Base-by-base conservation (phyloP, 2,113 vertebrate species). In the Vidua chalybeata region DNA sequence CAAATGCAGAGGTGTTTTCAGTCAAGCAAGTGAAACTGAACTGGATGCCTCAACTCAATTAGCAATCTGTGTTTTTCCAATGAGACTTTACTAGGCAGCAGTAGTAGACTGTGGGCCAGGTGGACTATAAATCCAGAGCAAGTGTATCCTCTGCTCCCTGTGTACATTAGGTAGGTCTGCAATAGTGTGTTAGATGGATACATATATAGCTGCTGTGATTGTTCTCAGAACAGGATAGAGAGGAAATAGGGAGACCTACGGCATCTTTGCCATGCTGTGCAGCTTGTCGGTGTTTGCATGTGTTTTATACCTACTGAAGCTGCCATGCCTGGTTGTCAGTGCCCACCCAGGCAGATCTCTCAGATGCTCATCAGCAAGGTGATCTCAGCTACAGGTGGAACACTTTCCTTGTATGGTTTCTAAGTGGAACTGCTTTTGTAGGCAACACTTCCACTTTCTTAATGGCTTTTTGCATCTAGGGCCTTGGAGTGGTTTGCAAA, bases 281-380 rank as follows among this genome's bases (percentile, higher is more conserved):
- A 55, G 35, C 14, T 77, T 0, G 0, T 8, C 0, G 0, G 20
- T 35, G 22, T 27, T 33, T 68, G 13, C 41, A 11, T 28, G 8
- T 28, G 23, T 49, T 81, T n/a, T 28, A 3, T 68, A 31, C 27
- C 9, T 24, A 1, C 73, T 41, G 73, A 63, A 26, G 19, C 18
- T 43, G 26, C 31, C 12, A 4, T 59, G 39, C 24, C 7, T 39
- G 45, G 9, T 23, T 43, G 22, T 67, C 48, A 54, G 3, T 35
- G 18, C 46, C 52, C 15, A 58, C 4, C 26, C 7, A 21, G 46
- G 27, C 20, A 69, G 30, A 15, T 83, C 10, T 81, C 66, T 58
- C 33, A 33, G 66, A 17, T 83, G 22, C 23, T 55, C 49, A n/a
- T 74, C 48, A 49, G 10, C 37, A 63, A 21, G 14, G 14, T 30